A percentile compares a stretch with the other conserved stretches of the same genome.
phyloP scores from a whole-genome alignment of 2,797 vertebrate species.

The Hapalemur alaotrensis region DNA sequence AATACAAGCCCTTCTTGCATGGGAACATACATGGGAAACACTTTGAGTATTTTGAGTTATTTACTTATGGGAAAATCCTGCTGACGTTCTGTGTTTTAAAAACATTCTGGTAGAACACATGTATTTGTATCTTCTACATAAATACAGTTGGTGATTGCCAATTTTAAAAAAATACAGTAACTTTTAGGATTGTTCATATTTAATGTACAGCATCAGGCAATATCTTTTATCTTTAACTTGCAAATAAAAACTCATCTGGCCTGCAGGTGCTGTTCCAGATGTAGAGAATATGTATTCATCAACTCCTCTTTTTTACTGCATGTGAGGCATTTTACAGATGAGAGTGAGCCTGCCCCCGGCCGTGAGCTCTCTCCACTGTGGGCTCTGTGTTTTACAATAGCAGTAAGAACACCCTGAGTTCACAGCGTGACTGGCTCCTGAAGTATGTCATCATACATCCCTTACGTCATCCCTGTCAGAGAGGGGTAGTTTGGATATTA shows the following conservation, averaged over 20 bases:
- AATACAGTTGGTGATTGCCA: slow-evolving; percentile 63
- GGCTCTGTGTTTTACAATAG: not conserved
- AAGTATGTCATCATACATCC: not conserved
- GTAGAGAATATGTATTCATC: not conserved
- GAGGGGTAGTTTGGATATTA: not conserved
- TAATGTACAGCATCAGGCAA: slow-evolving; percentile 16
- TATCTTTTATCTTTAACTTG: slow-evolving; percentile 48
- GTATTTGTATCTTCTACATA: slow-evolving; percentile 68
- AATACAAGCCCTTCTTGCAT: slow-evolving; percentile 37
- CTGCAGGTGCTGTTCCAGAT: slow-evolving; percentile 22
- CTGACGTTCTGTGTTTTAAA: slow-evolving; percentile 73
- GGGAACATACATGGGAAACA: slow-evolving; percentile 19
- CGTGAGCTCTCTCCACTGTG: not conserved
- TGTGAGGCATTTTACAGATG: not conserved
- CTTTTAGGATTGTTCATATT: slow-evolving; percentile 61
- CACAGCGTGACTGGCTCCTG: not conserved
- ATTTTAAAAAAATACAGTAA: slow-evolving; percentile 3
- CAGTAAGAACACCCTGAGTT: not conserved
- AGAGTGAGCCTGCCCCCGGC: not conserved
- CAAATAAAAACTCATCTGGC: slow-evolving; percentile 42
- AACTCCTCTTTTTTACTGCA: not conserved
- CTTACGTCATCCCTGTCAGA: slow-evolving; percentile 19
- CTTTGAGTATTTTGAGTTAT: slow-evolving; percentile 51
- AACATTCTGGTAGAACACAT: slow-evolving; percentile 74
- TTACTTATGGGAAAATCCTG: slow-evolving; percentile 62